phyloP scores from a whole-genome alignment of 2,113 vertebrate species.

The Caretta caretta region DNA sequence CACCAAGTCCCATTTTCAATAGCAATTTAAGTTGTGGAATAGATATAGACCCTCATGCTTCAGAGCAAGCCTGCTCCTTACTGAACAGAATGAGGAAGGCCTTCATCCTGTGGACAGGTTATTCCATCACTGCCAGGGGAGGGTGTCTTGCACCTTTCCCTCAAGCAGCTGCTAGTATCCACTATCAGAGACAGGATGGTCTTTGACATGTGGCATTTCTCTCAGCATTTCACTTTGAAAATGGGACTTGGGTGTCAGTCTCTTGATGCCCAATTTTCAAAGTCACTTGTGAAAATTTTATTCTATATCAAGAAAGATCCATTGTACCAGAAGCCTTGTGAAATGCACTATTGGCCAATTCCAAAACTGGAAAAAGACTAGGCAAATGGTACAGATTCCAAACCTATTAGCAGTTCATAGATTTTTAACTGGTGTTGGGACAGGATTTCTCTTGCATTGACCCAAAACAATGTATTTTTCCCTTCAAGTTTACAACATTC shows the following conservation, averaged over 20 bases:
- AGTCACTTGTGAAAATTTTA: not conserved
- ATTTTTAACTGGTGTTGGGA: not conserved
- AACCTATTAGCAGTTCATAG: not conserved
- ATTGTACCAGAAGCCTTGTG: not conserved
- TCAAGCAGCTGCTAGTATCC: not conserved
- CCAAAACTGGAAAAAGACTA: not conserved
- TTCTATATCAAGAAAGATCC: not conserved
- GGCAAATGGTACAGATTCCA: not conserved
- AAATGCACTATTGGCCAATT: not conserved
- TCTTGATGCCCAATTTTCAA: too few relatives aligned
- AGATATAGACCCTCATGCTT: not conserved
- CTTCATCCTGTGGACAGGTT: not conserved
- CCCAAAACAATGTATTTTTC: not conserved
- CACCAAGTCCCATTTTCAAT: not conserved
- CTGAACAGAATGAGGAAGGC: not conserved
- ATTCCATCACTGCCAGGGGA: not conserved
- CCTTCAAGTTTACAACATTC: not conserved
- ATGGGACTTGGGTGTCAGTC: not conserved
- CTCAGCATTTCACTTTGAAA: not conserved
- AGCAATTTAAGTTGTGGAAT: not conserved
- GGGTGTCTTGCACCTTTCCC: not conserved
- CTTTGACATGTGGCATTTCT: not conserved
- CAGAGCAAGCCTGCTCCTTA: not conserved
- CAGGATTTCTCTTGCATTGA: not conserved
- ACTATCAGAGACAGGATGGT: not conserved